Evolutionary conservation across 2,797 vertebrate species (phyloP).

Genomic region (Antennarius maculatus): DNA sequence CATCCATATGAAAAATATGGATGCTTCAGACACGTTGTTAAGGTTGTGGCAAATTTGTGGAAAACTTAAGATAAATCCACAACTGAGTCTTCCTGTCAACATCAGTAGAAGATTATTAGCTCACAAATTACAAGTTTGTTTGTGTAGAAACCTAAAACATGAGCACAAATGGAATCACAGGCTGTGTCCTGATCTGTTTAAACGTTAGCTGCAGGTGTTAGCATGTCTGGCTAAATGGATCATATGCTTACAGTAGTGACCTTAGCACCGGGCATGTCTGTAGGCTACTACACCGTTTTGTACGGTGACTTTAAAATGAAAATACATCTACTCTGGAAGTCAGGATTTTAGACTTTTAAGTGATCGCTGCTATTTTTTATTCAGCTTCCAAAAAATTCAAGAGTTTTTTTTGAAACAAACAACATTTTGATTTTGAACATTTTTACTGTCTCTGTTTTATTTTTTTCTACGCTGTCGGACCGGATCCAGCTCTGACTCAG

Average conservation of each 20-base stretch:
- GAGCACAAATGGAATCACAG: neutral
- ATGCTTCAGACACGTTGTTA: no score
- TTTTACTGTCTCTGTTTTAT: no score
- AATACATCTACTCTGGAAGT: no score
- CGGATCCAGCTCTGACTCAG: no score
- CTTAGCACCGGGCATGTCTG: no score
- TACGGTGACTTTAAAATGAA: no score
- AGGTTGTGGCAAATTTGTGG: neutral
- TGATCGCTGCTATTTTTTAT: neutral
- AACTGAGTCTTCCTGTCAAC: no score
- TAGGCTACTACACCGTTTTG: no score
- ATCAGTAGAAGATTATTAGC: no score
- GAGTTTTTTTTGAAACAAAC: neutral
- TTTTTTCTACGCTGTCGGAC: no score
- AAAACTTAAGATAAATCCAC: neutral
- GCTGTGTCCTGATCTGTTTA: neutral
- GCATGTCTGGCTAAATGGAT: neutral
- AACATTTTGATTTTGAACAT: neutral
- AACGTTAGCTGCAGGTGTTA: neutral
- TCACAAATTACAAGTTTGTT: neutral
- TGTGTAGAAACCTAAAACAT: neutral
- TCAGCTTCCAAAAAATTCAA: neutral
- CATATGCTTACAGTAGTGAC: neutral
- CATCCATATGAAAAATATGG: slow-evolving; percentile 25
- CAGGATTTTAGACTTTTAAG: no score